Conservation (phyloP, 1,140 invertebrate genomes). For the Cyphomyrmex costatus region DNA sequence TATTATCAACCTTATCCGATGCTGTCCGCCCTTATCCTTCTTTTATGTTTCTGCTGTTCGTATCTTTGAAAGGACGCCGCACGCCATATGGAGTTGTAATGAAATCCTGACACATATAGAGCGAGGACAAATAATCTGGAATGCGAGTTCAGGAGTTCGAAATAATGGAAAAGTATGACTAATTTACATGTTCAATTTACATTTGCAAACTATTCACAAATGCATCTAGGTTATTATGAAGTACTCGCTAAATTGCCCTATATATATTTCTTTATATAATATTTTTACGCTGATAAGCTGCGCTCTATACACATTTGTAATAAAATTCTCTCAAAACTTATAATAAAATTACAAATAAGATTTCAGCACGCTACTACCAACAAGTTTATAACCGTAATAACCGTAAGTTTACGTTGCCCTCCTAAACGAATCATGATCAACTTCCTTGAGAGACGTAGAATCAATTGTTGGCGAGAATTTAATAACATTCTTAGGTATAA, state of each 20-base stretch:
- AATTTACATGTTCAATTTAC: constrained; percentile 21
- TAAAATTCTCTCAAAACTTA: constrained; percentile 6
- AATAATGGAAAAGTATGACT: not conserved
- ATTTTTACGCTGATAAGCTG: not conserved
- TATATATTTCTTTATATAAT: constrained; percentile 17
- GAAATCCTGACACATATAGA: constrained; percentile 23
- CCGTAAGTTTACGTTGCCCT: not conserved
- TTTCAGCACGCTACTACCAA: not conserved
- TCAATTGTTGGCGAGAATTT: not conserved
- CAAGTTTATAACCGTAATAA: constrained; percentile 12
- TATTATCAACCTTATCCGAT: constrained; percentile 16
- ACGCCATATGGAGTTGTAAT: constrained; percentile 9
- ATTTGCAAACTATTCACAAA: constrained; percentile 6
- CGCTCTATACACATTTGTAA: not conserved
- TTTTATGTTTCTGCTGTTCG: constrained; percentile 1
- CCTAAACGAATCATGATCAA: constrained; percentile 3
- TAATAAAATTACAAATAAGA: constrained; percentile 26
- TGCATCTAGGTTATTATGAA: not conserved
- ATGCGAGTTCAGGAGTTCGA: not conserved
- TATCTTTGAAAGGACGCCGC: constrained; percentile 6
- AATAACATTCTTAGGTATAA: not conserved
- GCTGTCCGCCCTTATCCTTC: not conserved
- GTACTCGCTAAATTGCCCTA: not conserved
- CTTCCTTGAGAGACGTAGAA: not conserved
- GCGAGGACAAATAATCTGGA: not conserved